Evolutionary conservation across 2,113 vertebrate genomes (phyloP).

Genomic region (Leucopsar rothschildi): DNA sequence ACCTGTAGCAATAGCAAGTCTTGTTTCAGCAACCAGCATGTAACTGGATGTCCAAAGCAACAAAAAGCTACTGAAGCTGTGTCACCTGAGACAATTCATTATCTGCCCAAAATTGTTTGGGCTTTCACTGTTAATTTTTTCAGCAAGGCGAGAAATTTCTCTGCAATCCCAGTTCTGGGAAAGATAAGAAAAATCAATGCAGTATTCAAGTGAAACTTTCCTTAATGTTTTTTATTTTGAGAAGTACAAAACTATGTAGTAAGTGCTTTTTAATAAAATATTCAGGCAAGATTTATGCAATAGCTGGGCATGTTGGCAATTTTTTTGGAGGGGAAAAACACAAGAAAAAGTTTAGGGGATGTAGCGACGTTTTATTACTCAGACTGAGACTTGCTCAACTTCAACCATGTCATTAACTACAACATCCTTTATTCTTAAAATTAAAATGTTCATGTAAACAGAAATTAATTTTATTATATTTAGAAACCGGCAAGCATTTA

Average conservation of each 20-base stretch:
- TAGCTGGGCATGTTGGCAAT: rapidly evolving
- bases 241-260: rapidly evolving
- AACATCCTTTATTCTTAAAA: not conserved
- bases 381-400: not conserved
- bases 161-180: not conserved
- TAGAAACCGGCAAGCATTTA: not conserved
- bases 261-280: not conserved
- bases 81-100: not conserved
- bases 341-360: not conserved
- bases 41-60: not conserved
- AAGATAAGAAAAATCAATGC: not conserved
- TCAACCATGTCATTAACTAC: not conserved
- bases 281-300: not conserved
- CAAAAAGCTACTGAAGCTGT: not conserved
- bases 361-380: not conserved
- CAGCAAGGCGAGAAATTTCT: not conserved
- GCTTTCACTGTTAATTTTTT: not conserved
- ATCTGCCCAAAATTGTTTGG: not conserved
- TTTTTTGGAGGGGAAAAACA: not conserved
- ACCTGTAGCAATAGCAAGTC: not conserved
- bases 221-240: not conserved
- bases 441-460: not conserved
- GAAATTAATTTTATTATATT: not conserved
- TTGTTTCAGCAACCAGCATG: not conserved
- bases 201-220: not conserved